Conservation (phyloP, 2,113 vertebrate genomes). For the Charadrius vociferus region DNA sequence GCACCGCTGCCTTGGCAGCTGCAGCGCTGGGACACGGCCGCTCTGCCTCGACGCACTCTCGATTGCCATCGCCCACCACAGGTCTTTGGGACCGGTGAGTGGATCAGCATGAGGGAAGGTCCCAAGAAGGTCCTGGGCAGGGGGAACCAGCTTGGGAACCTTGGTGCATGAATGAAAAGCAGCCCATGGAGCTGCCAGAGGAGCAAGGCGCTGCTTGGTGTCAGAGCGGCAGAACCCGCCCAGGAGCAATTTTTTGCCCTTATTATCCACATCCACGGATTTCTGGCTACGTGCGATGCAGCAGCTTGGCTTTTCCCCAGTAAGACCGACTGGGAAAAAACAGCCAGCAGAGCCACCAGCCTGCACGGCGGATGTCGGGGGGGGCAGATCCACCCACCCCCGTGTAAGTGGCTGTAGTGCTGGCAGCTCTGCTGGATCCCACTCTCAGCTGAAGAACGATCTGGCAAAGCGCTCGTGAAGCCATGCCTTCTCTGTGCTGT, state of each 20-base stretch:
- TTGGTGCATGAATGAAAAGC: rapidly evolving
- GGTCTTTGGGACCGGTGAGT: background rate
- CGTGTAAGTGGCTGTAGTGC: rapidly evolving
- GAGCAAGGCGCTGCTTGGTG: background rate
- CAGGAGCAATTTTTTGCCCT: background rate
- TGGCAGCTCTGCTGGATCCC: background rate
- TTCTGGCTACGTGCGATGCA: rapidly evolving
- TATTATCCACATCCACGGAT: background rate
- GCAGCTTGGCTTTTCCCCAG: background rate
- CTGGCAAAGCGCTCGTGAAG: background rate
- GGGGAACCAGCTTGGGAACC: background rate
- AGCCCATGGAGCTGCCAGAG: background rate
- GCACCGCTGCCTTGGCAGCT: background rate
- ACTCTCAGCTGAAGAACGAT: background rate
- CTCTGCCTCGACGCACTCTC: background rate
- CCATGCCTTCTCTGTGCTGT: background rate
- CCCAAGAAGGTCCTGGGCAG: background rate
- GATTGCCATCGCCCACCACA: background rate
- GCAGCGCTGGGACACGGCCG: too few species aligned
- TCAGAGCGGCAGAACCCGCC: background rate
- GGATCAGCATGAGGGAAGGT: background rate
- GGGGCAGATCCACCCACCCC: background rate
- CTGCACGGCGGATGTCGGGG: rapidly evolving
- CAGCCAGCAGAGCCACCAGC: background rate
- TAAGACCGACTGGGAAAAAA: background rate